Evolutionary conservation across 2,113 vertebrate genomes (phyloP), one percentile per base, ranked within the genome.

Genomic region (Meriones unguiculatus): DNA sequence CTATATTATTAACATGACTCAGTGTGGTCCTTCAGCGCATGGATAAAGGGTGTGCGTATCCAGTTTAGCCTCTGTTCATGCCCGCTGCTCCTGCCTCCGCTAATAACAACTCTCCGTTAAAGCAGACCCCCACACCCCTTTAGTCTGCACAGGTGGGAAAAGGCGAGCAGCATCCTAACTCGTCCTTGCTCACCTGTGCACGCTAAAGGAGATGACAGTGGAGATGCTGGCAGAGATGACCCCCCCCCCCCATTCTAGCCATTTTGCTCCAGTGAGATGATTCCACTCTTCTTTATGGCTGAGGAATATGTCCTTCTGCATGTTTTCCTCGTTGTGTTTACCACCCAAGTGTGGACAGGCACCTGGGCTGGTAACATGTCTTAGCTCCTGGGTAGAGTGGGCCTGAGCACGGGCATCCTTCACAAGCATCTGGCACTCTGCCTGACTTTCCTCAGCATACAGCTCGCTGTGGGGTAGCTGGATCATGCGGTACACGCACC

Each of bases 381-480:
- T 70, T 32, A 54, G 62, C n/a, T 76, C 1, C 15, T 25, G 62
- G 35, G 54, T 7, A 41, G 7, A 5, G n/a, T 67, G 30, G 9
- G 35, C 12, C 13, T 28, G 14, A 2, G 1, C 9, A 11, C 0
- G 52, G 73, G 0, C 15, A 25, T 5, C 1, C 86, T 9, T 73
- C 7, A 30, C 50, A 69, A 30, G 84, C 9, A 32, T 35, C 18
- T 13, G 25, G 28, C 7, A 30, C 1, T 2, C 50, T 28, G 24
- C 14, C 20, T 20, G 28, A 52, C 52, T 14, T 80, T n/a, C 62
- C 84, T 46, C 13, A 5, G 28, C n/a, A 41, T 12, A 6, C 7
- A 46, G 50, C 28, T 41, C 7, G 20, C 4, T 6, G 64, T 13
- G 9, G 35, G 35, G 13, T 35, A 3, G 14, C 35, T 69, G 28